phyloP scores from a whole-genome alignment of 2,888 invertebrate species.

The Drosophila antonietae region DNA sequence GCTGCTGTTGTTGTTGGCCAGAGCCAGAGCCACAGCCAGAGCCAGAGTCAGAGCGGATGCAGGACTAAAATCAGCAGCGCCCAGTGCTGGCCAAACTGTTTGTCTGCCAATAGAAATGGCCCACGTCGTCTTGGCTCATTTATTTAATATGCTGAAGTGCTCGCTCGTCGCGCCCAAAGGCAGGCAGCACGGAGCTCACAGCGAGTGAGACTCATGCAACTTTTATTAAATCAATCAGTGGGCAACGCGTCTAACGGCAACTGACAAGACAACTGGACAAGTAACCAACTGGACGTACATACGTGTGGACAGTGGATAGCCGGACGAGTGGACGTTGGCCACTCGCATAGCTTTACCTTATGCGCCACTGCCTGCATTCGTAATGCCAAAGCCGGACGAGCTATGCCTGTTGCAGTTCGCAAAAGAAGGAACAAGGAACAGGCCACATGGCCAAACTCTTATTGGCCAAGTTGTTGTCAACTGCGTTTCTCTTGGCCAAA shows the following conservation, averaged over 20 bases:
- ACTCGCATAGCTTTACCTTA: constrained; percentile 59
- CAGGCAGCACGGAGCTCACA: constrained; percentile 23
- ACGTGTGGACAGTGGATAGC: constrained; percentile 39
- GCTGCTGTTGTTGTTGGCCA: constrained; percentile 1
- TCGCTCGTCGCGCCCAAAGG: constrained; percentile 37
- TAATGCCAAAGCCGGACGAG: constrained; percentile 73
- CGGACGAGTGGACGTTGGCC: constrained; percentile 20
- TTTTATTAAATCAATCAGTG: constrained; percentile 80
- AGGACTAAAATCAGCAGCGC: constrained; percentile 45
- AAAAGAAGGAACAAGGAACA: constrained; percentile 47
- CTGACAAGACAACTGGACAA: constrained; percentile 62
- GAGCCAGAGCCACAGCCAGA: constrained; percentile 3
- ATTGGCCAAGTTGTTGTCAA: constrained; percentile 9
- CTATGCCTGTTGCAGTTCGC: constrained; percentile 38
- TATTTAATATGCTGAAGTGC: constrained; percentile 68
- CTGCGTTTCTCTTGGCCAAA: constrained; percentile 27
- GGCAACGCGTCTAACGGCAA: constrained; percentile 70
- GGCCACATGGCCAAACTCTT: constrained; percentile 37
- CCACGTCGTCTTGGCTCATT: constrained; percentile 46
- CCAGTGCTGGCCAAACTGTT: constrained; percentile 58
- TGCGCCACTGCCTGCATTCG: constrained; percentile 66
- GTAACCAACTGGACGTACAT: not conserved
- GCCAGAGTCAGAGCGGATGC: constrained; percentile 34
- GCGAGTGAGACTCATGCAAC: constrained; percentile 53
- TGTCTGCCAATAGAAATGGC: constrained; percentile 10